phyloP scores from a whole-genome alignment of 2,113 vertebrate species.

The Pedionomus torquatus region DNA sequence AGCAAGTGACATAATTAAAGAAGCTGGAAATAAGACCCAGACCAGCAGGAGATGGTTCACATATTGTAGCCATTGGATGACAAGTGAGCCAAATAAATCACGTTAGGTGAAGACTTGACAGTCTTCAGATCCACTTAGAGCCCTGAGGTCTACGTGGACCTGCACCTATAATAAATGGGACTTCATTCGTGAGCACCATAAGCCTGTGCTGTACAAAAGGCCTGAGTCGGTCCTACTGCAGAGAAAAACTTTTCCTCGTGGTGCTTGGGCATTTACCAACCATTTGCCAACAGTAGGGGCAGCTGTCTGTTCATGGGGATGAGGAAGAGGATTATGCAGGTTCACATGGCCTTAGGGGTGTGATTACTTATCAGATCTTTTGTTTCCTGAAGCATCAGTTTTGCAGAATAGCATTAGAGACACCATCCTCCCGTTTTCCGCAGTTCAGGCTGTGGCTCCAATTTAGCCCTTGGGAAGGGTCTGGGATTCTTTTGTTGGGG shows the following conservation, averaged over 20 bases:
- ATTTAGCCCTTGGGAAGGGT: not conserved
- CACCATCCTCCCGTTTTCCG: not conserved
- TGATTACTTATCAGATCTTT: not conserved
- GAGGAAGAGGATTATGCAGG: not conserved
- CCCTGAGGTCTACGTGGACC: not conserved
- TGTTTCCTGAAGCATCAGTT: not conserved
- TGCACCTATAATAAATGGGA: not conserved
- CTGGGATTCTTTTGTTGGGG: not conserved
- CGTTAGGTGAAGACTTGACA: not conserved
- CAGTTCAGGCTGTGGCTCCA: not conserved
- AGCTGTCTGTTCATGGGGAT: not conserved
- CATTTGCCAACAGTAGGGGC: not conserved
- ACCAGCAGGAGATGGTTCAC: not conserved
- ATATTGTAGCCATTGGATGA: not conserved
- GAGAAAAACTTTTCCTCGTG: not conserved
- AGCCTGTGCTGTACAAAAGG: not conserved
- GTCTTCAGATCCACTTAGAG: not conserved
- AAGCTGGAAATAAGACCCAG: not conserved
- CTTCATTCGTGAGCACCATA: not conserved
- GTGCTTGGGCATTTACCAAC: not conserved
- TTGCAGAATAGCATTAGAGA: not conserved
- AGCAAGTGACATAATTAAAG: not conserved
- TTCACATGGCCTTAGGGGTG: not conserved
- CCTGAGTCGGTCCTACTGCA: not conserved
- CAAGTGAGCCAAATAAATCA: not conserved